Evolutionary conservation across 2,888 invertebrate species (phyloP).

Genomic region (Campoplex nolae): DNA sequence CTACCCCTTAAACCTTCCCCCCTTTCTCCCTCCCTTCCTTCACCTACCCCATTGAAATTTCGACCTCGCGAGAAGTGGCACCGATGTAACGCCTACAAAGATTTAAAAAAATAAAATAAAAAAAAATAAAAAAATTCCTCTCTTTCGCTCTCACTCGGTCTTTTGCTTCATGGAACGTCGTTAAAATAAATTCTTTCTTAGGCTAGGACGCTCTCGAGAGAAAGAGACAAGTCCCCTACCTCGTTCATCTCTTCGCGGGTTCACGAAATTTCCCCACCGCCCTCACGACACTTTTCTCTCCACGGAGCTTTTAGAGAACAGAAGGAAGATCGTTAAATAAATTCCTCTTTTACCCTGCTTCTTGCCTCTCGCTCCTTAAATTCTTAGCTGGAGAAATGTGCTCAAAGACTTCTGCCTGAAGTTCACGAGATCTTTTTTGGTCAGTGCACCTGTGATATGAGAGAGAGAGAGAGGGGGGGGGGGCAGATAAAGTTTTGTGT

Average conservation of each 20-base stretch:
- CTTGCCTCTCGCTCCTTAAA: neutral
- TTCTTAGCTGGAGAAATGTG: constrained; percentile 36
- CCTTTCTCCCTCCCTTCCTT: neutral
- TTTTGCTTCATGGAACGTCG: constrained; percentile 19
- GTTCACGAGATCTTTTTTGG: constrained; percentile 20
- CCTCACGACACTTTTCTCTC: constrained; percentile 44
- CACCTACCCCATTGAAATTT: constrained; percentile 36
- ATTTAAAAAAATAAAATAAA: no score
- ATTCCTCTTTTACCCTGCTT: constrained; percentile 21
- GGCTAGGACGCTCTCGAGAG: constrained; percentile 31
- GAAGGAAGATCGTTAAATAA: constrained; percentile 57
- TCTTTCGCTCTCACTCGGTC: neutral
- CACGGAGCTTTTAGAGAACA: constrained; percentile 12
- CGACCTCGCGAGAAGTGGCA: neutral
- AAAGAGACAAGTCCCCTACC: constrained; percentile 19
- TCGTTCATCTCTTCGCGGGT: constrained; percentile 22
- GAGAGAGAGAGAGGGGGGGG: neutral
- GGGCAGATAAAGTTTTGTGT: neutral
- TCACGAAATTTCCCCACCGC: constrained; percentile 37
- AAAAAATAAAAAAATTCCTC: constrained; percentile 5
- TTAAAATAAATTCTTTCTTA: constrained; percentile 61
- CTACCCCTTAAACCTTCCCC: constrained; percentile 4
- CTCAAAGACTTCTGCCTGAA: constrained; percentile 26
- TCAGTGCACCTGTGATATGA: constrained; percentile 7
- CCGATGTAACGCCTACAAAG: constrained; percentile 16